A percentile compares a stretch with the other conserved stretches of the same genome.
Evolutionary conservation across 2,113 vertebrate genomes (phyloP).

Genomic region (Macquaria ambigua): DNA sequence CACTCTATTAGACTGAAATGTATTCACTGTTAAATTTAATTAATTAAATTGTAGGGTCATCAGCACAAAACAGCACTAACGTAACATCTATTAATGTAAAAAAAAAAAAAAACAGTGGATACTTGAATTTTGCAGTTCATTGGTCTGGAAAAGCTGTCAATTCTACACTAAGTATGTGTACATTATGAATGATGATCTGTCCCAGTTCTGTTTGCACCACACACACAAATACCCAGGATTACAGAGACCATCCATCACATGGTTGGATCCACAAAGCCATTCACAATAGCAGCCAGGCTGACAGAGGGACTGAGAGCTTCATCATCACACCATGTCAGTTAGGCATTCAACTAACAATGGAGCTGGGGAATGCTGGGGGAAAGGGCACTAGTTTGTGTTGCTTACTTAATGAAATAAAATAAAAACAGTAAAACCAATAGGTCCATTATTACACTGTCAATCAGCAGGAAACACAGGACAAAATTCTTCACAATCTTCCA

Average conservation of each 20-base stretch:
- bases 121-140: neutral
- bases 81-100: neutral
- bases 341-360: conserved; percentile 14
- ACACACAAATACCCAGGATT: conserved; percentile 29
- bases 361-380: neutral
- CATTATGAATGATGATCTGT: conserved; percentile 23
- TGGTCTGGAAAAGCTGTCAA: conserved; percentile 33
- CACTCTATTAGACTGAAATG: neutral
- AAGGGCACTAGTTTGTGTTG: neutral
- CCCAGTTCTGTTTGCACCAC: neutral
- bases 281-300: conserved; percentile 11
- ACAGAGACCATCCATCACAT: conserved; percentile 37
- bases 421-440: neutral
- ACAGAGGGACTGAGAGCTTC: neutral
- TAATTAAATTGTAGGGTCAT: neutral
- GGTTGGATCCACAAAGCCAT: conserved; percentile 24
- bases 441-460: neutral
- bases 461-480: neutral
- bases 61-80: neutral
- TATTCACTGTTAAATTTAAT: neutral
- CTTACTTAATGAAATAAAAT: neutral
- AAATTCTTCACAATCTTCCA: neutral
- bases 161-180: neutral
- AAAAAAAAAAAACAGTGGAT: neutral
- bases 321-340: neutral